These are phyloP conservation scores for Gephyroberyx darwinii DNA, from an alignment of 2,797 vertebrate genomes.

Conservation along the genomic window DNA sequence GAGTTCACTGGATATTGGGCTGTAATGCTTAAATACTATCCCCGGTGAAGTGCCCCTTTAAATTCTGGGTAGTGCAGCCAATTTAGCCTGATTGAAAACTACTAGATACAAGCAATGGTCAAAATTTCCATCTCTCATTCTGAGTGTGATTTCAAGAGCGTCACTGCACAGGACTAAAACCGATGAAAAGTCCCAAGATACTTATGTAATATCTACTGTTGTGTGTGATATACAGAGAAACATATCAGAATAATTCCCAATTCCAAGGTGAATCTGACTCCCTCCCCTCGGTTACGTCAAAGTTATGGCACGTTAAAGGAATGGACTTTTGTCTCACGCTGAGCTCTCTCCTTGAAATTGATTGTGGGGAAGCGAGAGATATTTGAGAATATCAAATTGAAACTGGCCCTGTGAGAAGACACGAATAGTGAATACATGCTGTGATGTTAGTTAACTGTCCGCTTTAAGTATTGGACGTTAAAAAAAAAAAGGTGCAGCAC, in stretches of 20 bases:
- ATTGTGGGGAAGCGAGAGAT: constrained; percentile 24
- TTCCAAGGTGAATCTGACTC: neutral
- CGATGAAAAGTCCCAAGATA: too few species aligned
- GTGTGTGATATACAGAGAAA: constrained; percentile 1
- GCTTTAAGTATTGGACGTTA: constrained; percentile 30
- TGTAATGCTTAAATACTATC: too few species aligned
- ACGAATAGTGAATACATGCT: constrained; percentile 40
- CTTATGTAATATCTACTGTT: too few species aligned
- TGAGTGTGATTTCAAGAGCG: too few species aligned
- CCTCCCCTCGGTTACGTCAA: constrained; percentile 12
- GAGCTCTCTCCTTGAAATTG: constrained; percentile 48
- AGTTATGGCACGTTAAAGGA: constrained; percentile 36
- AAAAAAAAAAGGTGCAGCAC: constrained; percentile 25
- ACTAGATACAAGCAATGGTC: too few species aligned
- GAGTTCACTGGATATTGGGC: too few species aligned
- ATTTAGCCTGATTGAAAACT: too few species aligned
- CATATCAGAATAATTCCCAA: constrained; percentile 3
- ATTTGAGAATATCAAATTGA: constrained; percentile 43
- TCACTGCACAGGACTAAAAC: too few species aligned
- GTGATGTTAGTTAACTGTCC: constrained; percentile 42
- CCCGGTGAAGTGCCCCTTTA: too few species aligned
- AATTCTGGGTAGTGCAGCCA: too few species aligned
- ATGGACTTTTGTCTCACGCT: constrained; percentile 32
- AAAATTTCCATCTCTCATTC: too few species aligned
- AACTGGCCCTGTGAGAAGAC: constrained; percentile 21